These are phyloP conservation scores for Halichoerus grypus DNA, from an alignment of 2,113 vertebrate genomes.

Conservation along the genomic window DNA sequence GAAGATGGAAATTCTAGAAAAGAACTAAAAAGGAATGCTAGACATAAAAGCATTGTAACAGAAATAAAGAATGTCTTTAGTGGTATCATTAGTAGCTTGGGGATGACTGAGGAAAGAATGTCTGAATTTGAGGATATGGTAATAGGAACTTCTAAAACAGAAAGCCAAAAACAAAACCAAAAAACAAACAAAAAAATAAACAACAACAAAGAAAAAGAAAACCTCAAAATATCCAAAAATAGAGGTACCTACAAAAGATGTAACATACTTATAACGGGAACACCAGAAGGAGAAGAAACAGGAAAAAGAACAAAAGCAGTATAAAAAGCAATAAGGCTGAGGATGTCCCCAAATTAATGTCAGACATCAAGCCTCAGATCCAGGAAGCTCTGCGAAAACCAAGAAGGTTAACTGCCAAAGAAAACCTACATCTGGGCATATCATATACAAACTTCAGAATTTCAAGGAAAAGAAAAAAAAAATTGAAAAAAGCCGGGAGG, in stretches of 20 bases:
- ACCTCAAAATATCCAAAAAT: background rate
- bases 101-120: background rate
- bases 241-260: background rate
- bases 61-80: background rate
- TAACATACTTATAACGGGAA: background rate
- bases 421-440: background rate
- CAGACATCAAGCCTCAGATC: background rate
- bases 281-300: background rate
- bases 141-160: background rate
- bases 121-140: background rate
- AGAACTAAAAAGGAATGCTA: background rate
- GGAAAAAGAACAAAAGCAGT: background rate
- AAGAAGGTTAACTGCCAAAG: background rate
- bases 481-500: background rate
- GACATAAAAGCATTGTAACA: background rate
- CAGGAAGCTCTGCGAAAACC: background rate
- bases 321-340: background rate
- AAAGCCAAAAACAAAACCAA: background rate
- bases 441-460: background rate
- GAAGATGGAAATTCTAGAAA: background rate
- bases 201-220: background rate
- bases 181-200: background rate
- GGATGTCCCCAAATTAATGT: constrained; percentile 17
- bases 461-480: background rate
- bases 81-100: background rate